Conservation (phyloP, 2,113 vertebrate species). For the Oncorhynchus masou region DNA sequence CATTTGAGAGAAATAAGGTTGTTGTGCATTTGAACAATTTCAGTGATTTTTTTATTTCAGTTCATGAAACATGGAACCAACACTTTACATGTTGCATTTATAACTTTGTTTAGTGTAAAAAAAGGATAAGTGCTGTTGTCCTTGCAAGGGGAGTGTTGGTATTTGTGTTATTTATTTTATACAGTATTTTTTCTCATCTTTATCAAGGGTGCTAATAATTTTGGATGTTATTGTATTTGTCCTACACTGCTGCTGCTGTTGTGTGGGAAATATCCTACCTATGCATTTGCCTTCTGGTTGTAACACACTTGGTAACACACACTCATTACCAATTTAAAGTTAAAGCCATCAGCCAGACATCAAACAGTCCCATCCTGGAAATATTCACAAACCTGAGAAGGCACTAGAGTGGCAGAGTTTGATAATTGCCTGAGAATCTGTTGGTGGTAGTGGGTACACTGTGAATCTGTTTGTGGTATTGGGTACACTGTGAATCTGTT, state of each 20-base stretch:
- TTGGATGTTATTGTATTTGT: neutral
- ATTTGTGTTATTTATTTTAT: too few relatives aligned
- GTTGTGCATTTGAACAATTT: too few relatives aligned
- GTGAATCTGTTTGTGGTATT: neutral
- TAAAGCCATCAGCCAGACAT: neutral
- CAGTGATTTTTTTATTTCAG: too few relatives aligned
- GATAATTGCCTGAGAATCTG: neutral
- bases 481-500: neutral
- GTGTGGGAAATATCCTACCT: neutral
- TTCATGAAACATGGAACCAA: too few relatives aligned
- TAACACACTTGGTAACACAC: neutral
- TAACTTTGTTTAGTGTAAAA: too few relatives aligned
- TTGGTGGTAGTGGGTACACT: neutral
- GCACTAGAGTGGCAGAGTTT: neutral
- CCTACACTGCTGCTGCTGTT: neutral
- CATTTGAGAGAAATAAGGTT: too few relatives aligned
- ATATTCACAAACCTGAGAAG: neutral
- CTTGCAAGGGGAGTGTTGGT: too few relatives aligned
- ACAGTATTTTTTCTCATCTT: too few relatives aligned
- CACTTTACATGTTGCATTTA: too few relatives aligned
- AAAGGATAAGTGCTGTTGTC: too few relatives aligned
- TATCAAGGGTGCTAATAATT: too few relatives aligned
- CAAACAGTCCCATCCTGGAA: neutral
- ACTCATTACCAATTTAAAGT: neutral
- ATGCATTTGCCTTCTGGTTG: neutral